These are phyloP conservation scores for Otus sunia DNA, from an alignment of 2,113 vertebrate species.

Conservation along the genomic window DNA sequence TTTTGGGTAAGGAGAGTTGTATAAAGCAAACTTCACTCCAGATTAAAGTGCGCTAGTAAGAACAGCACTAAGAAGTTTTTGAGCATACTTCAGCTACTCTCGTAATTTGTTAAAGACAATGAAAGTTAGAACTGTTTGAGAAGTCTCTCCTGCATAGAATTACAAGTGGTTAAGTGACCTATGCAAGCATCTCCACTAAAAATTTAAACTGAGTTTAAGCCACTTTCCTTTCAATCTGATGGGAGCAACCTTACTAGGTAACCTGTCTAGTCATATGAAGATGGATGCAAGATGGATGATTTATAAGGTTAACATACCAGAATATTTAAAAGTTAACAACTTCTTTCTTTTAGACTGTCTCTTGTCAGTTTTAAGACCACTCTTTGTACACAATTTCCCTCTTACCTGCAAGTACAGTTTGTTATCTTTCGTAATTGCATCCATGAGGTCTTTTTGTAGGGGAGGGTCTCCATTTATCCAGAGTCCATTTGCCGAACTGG, in stretches of 20 bases:
- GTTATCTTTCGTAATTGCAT: slow-evolving; percentile 97
- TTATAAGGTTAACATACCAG: background rate
- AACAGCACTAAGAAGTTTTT: background rate
- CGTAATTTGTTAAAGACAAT: background rate
- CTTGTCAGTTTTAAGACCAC: background rate
- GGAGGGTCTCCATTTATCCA: slow-evolving; percentile 89
- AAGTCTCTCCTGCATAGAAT: background rate
- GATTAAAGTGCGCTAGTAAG: background rate
- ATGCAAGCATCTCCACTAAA: background rate
- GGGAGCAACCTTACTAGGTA: background rate
- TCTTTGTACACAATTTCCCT: background rate
- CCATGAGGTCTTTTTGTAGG: slow-evolving; percentile 96
- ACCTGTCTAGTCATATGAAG: background rate
- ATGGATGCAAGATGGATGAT: background rate
- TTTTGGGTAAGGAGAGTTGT: background rate
- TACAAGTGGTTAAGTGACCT: fast-evolving
- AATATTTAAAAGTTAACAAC: background rate
- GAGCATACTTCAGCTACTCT: background rate
- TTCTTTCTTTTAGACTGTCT: background rate
- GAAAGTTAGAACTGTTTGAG: background rate
- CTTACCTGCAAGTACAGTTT: slow-evolving; percentile 96
- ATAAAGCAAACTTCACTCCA: background rate
- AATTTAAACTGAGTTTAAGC: background rate
- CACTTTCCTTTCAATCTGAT: background rate
- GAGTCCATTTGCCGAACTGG: slow-evolving; percentile 73